Base-by-base conservation (phyloP, 2,888 invertebrate species). In the Chrysodeixis includens region DNA sequence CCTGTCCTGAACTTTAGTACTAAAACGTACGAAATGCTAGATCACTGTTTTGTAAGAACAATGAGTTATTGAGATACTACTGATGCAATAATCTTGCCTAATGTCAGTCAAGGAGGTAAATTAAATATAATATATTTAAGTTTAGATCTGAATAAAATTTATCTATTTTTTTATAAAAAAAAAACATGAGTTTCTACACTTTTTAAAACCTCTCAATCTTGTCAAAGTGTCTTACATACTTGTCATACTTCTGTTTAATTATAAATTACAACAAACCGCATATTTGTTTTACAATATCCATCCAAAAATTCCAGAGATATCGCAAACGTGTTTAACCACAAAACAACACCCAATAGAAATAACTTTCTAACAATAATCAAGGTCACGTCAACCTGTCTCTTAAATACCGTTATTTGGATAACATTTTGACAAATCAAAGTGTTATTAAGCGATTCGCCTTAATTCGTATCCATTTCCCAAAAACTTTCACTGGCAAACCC, bases 1-100 rank as follows among this genome's bases (percentile, higher is more conserved):
- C 74, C 68, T 80, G 71, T 83, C 71, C 85, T 92, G 90, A 91
- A 90, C 91, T 92, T 91, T 91, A 82, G 66, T 73, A 66, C 68
- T 53, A 70, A 83, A 79, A 84, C 84, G 76, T 81, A 66, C 78
- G 80, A 89, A 90, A 88, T 89, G 84, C 78, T 85, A 89, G 79
- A 86, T 83, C 82, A 84, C 86, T 82, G 84, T 79, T 78, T 86
- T 77, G 83, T 77, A 71, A 81, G 79, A 86, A 87, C 88, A 90
- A 91, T 89, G 85, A 88, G 78, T 84, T 88, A 87, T 87, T 88
- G 84, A 79, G 71, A 77, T 75, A 78, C 86, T 87, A 86, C 82
- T 88, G 83, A 83, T 75, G 67, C 62, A 74, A 79, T 71, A 78
- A 80, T 83, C 73, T 73, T 62, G 30, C 68, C 54, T 76, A 76